phyloP scores from a whole-genome alignment of 2,113 vertebrate genomes.

The Zapus hudsonius region DNA sequence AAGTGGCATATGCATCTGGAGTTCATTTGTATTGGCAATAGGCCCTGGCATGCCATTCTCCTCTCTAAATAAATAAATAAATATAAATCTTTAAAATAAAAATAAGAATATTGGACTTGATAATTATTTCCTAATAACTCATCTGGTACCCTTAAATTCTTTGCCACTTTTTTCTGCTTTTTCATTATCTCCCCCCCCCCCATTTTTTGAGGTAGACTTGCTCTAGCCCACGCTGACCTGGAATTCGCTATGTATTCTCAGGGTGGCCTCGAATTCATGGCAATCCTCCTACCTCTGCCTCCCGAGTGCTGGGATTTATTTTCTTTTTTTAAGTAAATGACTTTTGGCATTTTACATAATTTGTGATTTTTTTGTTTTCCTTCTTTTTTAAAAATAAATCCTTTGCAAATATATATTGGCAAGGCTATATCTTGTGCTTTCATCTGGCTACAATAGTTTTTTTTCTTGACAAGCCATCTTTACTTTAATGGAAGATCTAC shows the following conservation, averaged over 20 bases:
- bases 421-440: neutral
- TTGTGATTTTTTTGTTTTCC: slow-evolving; percentile 2
- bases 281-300: too few relatives aligned
- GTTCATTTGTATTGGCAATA: too few relatives aligned
- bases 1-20: too few relatives aligned
- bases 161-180: neutral
- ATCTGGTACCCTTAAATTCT: neutral
- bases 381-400: neutral
- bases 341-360: neutral
- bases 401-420: neutral
- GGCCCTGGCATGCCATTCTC: too few relatives aligned
- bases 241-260: too few relatives aligned
- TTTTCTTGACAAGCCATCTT: neutral
- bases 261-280: too few relatives aligned
- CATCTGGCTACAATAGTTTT: neutral
- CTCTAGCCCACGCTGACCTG: too few relatives aligned
- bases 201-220: too few relatives aligned
- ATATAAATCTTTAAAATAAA: neutral
- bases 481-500: neutral
- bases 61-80: too few relatives aligned
- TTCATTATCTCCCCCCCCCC: neutral
- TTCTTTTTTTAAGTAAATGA: neutral
- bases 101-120: neutral
- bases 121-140: neutral
- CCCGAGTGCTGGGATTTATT: too few relatives aligned